Evolutionary conservation across 2,797 vertebrate genomes (phyloP).

Genomic region (Alauda arvensis): DNA sequence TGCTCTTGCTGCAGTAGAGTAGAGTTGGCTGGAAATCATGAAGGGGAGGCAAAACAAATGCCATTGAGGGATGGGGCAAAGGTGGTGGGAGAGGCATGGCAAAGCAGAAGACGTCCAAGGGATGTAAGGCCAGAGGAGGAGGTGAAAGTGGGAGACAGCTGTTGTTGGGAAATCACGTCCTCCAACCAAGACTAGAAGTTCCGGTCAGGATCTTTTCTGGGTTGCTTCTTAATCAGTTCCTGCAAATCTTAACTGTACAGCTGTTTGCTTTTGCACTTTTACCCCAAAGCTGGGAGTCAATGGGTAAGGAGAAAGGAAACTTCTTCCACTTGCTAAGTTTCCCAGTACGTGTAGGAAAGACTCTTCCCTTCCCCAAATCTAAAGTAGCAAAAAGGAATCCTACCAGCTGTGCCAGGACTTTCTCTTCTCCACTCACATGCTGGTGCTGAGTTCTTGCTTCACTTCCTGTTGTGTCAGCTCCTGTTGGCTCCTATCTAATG

Average conservation of each 20-base stretch:
- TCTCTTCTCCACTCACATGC: fast-evolving
- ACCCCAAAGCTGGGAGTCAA: neutral
- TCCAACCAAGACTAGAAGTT: neutral
- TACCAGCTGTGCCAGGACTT: neutral
- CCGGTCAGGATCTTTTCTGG: neutral
- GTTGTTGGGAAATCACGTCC: neutral
- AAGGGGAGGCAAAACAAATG: neutral
- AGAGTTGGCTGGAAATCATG: neutral
- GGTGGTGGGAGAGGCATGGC: neutral
- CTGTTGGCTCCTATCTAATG: neutral
- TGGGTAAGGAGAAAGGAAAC: neutral
- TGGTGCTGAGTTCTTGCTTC: neutral
- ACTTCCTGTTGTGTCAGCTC: neutral
- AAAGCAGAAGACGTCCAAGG: neutral
- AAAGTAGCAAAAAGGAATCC: neutral
- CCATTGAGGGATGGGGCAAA: neutral
- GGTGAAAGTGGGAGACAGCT: neutral
- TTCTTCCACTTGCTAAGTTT: neutral
- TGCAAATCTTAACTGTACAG: neutral
- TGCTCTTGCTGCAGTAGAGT: neutral
- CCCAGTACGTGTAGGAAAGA: neutral
- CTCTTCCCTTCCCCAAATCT: neutral
- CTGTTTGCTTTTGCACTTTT: neutral
- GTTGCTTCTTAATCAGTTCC: neutral
- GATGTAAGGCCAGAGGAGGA: neutral